Conservation (phyloP, 2,888 invertebrate genomes). For the Uropetala carovei region DNA sequence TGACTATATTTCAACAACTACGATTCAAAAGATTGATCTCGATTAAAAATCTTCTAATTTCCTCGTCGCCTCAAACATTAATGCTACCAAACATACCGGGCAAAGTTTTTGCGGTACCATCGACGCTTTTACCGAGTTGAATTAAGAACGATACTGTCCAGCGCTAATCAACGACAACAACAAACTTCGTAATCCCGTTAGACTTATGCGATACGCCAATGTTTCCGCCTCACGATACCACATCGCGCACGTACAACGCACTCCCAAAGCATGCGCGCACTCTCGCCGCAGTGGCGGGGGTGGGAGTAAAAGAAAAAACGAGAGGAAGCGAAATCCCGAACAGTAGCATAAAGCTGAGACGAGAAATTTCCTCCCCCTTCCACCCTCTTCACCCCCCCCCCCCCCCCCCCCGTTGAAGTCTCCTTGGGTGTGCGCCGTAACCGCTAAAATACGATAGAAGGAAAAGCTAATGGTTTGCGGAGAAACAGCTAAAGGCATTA, state of each 20-base stretch:
- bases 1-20: too few relatives aligned
- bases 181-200: background rate
- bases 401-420: background rate
- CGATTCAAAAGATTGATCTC: too few relatives aligned
- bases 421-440: slow-evolving; percentile 14
- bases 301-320: background rate
- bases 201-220: background rate
- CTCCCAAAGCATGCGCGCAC: background rate
- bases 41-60: too few relatives aligned
- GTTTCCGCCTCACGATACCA: background rate
- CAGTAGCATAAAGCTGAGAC: too few relatives aligned
- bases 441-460: slow-evolving; percentile 55
- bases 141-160: too few relatives aligned
- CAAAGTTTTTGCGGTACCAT: too few relatives aligned
- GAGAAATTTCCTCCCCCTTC: background rate
- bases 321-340: background rate
- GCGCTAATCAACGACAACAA: background rate
- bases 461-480: slow-evolving; percentile 58
- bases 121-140: too few relatives aligned
- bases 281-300: background rate
- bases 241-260: background rate
- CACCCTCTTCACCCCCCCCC: background rate
- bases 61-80: too few relatives aligned
- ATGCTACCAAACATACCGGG: too few relatives aligned
- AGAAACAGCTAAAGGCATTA: slow-evolving; percentile 59